phyloP scores from a whole-genome alignment of 2,888 invertebrate species.

The Iphiclides podalirius region DNA sequence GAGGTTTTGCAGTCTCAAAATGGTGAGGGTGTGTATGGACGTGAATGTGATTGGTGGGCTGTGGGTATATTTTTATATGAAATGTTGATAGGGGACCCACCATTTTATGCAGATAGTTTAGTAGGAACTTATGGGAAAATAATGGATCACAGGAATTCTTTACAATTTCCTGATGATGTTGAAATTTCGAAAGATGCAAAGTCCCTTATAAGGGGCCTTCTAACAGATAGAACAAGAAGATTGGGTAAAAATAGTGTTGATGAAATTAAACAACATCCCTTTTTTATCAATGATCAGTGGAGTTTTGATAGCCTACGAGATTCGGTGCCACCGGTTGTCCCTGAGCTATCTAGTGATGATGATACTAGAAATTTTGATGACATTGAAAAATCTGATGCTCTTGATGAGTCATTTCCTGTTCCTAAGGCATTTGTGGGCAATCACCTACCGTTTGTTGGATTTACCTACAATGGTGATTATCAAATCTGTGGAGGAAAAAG shows the following conservation, averaged over 20 bases:
- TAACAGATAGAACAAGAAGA: slow-evolving; percentile 94
- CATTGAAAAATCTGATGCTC: slow-evolving; percentile 94
- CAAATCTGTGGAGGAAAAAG: slow-evolving; percentile 82
- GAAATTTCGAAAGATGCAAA: slow-evolving; percentile 94
- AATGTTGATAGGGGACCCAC: slow-evolving; percentile 99
- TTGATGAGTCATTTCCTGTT: slow-evolving; percentile 96
- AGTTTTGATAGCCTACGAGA: slow-evolving; percentile 97
- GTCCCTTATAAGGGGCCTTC: slow-evolving; percentile 94
- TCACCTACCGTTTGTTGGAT: slow-evolving; percentile 98
- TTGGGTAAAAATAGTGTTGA: slow-evolving; percentile 95
- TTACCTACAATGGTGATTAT: slow-evolving; percentile 97
- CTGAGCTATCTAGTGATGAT: slow-evolving; percentile 96
- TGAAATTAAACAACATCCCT: slow-evolving; percentile 96
- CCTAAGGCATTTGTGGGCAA: slow-evolving; percentile 99
- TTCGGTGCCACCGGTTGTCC: slow-evolving; percentile 97
- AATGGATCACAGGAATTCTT: slow-evolving; percentile 98
- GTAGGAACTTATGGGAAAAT: slow-evolving; percentile 99
- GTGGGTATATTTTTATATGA: slow-evolving; percentile 99
- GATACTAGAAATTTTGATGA: slow-evolving; percentile 99
- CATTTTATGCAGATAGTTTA: slow-evolving; percentile 98
- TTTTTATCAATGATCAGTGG: slow-evolving; percentile 98
- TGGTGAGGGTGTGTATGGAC: slow-evolving; percentile 96
- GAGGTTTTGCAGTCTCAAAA: slow-evolving; percentile 99
- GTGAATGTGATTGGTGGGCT: slow-evolving; percentile 99
- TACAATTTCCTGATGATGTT: slow-evolving; percentile 96